Base-by-base conservation (phyloP, 2,888 invertebrate genomes). In the Lepidonotus clava region DNA sequence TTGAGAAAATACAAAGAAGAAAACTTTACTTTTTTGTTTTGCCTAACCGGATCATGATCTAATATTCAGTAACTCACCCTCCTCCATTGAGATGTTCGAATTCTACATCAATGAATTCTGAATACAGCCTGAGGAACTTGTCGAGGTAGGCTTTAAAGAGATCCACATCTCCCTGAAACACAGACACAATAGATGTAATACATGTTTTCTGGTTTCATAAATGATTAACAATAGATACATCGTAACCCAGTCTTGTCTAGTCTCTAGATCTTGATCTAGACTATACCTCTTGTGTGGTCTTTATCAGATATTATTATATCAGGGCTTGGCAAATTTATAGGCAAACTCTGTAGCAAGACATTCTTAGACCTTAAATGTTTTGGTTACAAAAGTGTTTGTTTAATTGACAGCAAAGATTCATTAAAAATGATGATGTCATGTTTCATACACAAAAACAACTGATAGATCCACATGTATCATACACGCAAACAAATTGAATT, bases 31-130 rank as follows among this genome's bases (percentile, higher is more conserved):
- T n/a, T n/a, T n/a, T n/a, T n/a, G n/a, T n/a, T n/a, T n/a, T n/a
- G n/a, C n/a, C n/a, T 46, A 46, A 6, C 46, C 46, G 18, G 46
- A 46, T 18, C 46, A 6, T 11, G 18, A 46, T 18, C 6, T 46
- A 18, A 46, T 46, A 46, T 11, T 18, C 18, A 6, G 18, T 11
- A 11, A 46, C 46, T 11, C 46, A 46, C 46, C 6, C 46, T 92
- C 92, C 92, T 84, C 91, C 91, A 88, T 89, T 90, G 0, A 92
- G 87, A 88, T 91, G 91, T 28, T 87, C 86, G 71, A 92, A 90
- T 41, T 92, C 91, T 67, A 88, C 87, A 87, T 92, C 92, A 77
- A 92, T 88, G 51, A 91, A 90, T 51, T 91, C 89, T 71, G 88
- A 84, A 86, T 92, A 90, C 14, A 87, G 89, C 21, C 90, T 90